Conservation (phyloP, 2,888 invertebrate species). For the Lordiphosa andalusiaca region DNA sequence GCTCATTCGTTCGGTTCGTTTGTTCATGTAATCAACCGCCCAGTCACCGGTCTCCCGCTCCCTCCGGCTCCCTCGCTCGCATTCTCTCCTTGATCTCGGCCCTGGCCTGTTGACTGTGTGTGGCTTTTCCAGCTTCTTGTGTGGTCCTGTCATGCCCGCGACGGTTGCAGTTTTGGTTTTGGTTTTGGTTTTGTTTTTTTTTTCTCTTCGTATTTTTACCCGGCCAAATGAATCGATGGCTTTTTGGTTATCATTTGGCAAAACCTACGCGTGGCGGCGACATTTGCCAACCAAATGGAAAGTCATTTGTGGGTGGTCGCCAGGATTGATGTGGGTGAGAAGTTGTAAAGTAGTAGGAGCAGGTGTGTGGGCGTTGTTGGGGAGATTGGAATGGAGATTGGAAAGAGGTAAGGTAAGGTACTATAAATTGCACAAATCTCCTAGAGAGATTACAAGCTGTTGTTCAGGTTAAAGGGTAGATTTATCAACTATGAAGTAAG, state of each 20-base stretch:
- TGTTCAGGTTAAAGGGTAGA: too few species aligned
- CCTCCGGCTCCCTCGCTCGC: neutral
- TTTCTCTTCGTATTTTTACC: conserved; percentile 4
- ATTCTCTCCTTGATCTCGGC: conserved; percentile 5
- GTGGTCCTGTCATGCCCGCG: conserved; percentile 67
- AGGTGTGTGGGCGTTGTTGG: conserved; percentile 17
- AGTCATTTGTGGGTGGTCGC: conserved; percentile 54
- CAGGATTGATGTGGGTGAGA: conserved; percentile 5
- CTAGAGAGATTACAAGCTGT: too few species aligned
- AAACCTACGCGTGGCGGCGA: conserved; percentile 67
- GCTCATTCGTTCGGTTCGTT: conserved; percentile 55
- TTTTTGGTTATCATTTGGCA: conserved; percentile 70
- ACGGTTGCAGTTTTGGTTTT: conserved; percentile 33
- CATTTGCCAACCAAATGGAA: conserved; percentile 52
- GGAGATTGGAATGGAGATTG: too few species aligned
- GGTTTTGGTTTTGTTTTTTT: conserved; percentile 14
- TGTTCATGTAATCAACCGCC: conserved; percentile 72
- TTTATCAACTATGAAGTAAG: too few species aligned
- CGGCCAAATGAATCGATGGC: conserved; percentile 54
- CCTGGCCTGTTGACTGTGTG: conserved; percentile 50
- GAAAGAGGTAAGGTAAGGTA: too few species aligned
- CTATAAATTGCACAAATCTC: too few species aligned
- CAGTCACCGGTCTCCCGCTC: conserved; percentile 46
- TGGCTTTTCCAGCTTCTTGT: conserved; percentile 63
- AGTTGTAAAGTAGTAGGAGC: conserved; percentile 31